Evolutionary conservation across 2,797 vertebrate species (phyloP).

Genomic region (Balearica regulorum): DNA sequence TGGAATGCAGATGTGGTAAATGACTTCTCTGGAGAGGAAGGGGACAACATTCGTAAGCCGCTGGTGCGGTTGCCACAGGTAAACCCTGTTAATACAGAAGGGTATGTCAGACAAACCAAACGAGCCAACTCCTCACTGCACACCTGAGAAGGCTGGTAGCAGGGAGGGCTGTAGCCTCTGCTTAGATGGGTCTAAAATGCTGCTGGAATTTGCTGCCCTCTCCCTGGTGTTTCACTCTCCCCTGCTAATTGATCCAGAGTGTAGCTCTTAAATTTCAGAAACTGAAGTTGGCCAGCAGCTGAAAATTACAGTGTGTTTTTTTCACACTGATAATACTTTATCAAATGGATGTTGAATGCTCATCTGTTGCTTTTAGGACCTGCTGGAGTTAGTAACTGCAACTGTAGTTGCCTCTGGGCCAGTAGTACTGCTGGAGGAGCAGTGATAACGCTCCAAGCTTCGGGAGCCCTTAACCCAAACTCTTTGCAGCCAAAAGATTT

Average conservation of each 20-base stretch:
- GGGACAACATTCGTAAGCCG: rapidly evolving
- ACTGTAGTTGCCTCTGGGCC: background rate
- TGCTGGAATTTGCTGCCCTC: background rate
- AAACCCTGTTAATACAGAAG: background rate
- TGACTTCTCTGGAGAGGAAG: background rate
- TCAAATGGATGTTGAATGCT: background rate
- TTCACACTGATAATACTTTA: background rate
- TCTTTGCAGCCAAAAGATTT: background rate
- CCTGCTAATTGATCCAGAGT: background rate
- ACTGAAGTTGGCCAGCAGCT: background rate
- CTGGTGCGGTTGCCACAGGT: background rate
- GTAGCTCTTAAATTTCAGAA: background rate
- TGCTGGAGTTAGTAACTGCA: background rate
- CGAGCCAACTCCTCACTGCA: background rate
- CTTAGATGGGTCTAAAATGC: background rate
- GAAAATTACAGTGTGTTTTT: background rate
- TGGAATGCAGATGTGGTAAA: background rate
- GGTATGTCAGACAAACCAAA: background rate
- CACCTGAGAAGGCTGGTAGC: background rate
- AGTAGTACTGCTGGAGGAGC: background rate
- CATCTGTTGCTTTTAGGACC: background rate
- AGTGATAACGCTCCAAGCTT: background rate
- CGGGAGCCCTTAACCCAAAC: rapidly evolving
- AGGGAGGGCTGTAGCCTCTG: background rate
- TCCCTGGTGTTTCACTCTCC: background rate